phyloP scores from a whole-genome alignment of 2,113 vertebrate genomes.

The Pogona vitticeps region DNA sequence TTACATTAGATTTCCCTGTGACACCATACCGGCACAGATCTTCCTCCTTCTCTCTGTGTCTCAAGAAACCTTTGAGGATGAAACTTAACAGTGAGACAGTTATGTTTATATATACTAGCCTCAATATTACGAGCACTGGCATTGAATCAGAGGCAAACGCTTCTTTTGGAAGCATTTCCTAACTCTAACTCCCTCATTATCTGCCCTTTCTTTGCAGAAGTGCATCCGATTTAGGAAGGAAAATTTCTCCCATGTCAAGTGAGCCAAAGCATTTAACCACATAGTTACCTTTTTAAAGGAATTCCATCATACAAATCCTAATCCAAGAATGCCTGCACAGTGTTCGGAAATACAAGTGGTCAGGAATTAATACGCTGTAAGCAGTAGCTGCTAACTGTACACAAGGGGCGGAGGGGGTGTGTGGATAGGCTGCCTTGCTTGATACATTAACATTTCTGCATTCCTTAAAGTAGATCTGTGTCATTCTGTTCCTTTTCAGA shows the following conservation, averaged over 20 bases:
- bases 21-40: not conserved
- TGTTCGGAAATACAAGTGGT: constrained; percentile 45
- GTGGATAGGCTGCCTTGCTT: not conserved
- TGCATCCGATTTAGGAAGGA: constrained; percentile 24
- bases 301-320: constrained; percentile 63
- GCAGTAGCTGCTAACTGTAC: constrained; percentile 21
- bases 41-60: not conserved
- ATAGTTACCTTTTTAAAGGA: constrained; percentile 61
- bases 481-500: not conserved
- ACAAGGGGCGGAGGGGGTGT: not conserved
- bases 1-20: constrained; percentile 32
- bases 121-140: constrained; percentile 35
- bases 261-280: constrained; percentile 52
- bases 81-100: constrained; percentile 23
- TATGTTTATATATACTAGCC: constrained; percentile 8
- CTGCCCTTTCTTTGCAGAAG: constrained; percentile 26
- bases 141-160: constrained; percentile 1
- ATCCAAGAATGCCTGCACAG: constrained; percentile 60
- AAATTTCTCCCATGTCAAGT: constrained; percentile 10
- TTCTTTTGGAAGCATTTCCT: constrained; percentile 1
- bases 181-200: constrained; percentile 20
- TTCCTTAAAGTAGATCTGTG: not conserved
- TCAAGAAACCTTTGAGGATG: constrained; percentile 29
- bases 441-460: constrained; percentile 29
- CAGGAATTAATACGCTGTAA: constrained; percentile 35